A percentile compares a stretch with the other conserved stretches of the same genome.
phyloP scores from a whole-genome alignment of 2,797 vertebrate species.

The Odontamblyopus rebecca region DNA sequence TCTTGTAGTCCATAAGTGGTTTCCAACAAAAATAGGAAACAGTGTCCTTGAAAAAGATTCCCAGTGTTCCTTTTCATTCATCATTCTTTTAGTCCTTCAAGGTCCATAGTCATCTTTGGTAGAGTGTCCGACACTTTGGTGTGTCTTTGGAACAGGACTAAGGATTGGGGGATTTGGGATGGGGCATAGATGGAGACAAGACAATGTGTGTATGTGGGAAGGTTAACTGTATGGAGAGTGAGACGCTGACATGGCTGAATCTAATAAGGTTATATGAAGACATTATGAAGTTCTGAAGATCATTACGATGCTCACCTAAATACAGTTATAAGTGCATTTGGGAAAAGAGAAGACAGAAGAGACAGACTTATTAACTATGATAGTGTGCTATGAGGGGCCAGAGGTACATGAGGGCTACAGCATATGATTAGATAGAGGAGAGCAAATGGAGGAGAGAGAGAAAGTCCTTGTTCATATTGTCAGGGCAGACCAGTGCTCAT shows the following conservation, averaged over 20 bases:
- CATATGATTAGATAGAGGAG: constrained; percentile 14
- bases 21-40: constrained; percentile 33
- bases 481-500: constrained; percentile 72
- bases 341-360: constrained; percentile 23
- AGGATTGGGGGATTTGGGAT: constrained; percentile 27
- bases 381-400: constrained; percentile 25
- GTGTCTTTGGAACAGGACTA: constrained; percentile 68
- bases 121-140: constrained; percentile 81
- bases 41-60: constrained; percentile 37
- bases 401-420: constrained; percentile 35
- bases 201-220: constrained; percentile 27
- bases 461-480: constrained; percentile 47
- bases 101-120: constrained; percentile 83
- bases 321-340: constrained; percentile 41
- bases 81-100: constrained; percentile 62
- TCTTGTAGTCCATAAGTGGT: constrained; percentile 42
- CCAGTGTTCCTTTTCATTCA: constrained; percentile 32
- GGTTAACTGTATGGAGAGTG: constrained; percentile 29
- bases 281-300: constrained; percentile 30
- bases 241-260: constrained; percentile 36
- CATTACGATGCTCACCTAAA: constrained; percentile 45
- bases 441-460: constrained; percentile 20
- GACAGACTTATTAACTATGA: constrained; percentile 24
- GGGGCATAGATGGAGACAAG: constrained; percentile 34
- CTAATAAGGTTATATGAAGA: constrained; percentile 33